Percentiles rank a stretch among this genome's conserved stretches.
These are phyloP conservation scores for Scelioninae gen. 1 DNA, from an alignment of 2,888 invertebrate genomes.

Conservation along the genomic window DNA sequence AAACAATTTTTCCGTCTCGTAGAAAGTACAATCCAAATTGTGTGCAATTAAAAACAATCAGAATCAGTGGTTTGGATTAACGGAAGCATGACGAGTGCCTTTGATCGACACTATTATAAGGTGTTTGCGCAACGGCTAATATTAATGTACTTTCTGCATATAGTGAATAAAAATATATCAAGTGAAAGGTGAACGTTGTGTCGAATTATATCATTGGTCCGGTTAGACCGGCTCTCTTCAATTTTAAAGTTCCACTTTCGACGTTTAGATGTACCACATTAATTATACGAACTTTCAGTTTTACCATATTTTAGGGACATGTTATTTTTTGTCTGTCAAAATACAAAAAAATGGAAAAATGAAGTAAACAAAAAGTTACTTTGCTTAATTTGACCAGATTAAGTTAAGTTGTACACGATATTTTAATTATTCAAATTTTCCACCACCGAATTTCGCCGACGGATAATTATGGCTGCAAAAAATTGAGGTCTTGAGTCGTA, in stretches of 20 bases:
- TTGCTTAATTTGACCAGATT: too few species aligned
- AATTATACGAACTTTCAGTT: conserved; percentile 47
- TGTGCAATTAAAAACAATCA: conserved; percentile 41
- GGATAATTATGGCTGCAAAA: conserved; percentile 33
- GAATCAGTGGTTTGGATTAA: conserved; percentile 34
- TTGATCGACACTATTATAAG: conserved; percentile 24
- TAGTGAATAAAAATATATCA: conserved; percentile 43
- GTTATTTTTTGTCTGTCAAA: neutral
- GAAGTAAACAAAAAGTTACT: too few species aligned
- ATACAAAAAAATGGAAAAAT: neutral
- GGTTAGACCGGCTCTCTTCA: conserved; percentile 57
- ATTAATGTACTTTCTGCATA: conserved; percentile 48
- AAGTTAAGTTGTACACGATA: too few species aligned
- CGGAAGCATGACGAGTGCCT: conserved; percentile 32
- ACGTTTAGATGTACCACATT: conserved; percentile 37
- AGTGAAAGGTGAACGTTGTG: conserved; percentile 57
- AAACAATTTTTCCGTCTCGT: conserved; percentile 2
- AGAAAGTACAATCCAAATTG: conserved; percentile 19
- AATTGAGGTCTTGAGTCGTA: conserved; percentile 17
- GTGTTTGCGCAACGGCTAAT: conserved; percentile 43
- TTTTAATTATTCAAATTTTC: conserved; percentile 18
- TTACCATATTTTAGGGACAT: conserved; percentile 4
- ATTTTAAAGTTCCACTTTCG: conserved; percentile 52
- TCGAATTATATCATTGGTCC: conserved; percentile 67
- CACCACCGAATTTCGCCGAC: conserved; percentile 1